Conservation (phyloP, 1,140 invertebrate species). For the Heliconius congener region DNA sequence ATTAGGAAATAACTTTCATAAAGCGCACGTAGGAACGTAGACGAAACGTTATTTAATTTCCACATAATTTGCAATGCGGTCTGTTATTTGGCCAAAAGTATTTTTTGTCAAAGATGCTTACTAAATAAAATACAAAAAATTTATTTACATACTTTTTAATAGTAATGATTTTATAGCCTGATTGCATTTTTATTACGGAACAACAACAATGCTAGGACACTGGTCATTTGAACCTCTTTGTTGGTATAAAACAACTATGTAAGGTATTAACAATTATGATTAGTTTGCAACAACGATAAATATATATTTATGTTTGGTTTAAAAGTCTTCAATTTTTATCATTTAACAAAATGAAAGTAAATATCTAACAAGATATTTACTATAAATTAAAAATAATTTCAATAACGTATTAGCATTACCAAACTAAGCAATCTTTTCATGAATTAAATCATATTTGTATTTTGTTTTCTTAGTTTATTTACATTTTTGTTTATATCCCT, state of each 20-base stretch:
- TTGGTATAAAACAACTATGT: neutral
- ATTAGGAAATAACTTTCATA: neutral
- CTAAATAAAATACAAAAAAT: neutral
- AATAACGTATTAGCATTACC: neutral
- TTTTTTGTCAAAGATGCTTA: neutral
- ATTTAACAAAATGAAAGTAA: too few species aligned
- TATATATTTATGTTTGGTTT: neutral
- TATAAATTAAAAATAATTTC: neutral
- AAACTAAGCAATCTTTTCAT: neutral
- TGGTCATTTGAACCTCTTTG: neutral
- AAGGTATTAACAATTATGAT: neutral
- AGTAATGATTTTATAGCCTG: too few species aligned
- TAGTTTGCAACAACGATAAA: neutral
- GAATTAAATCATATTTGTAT: neutral
- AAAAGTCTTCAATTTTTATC: neutral
- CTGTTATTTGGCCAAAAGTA: neutral
- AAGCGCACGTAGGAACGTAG: too few species aligned
- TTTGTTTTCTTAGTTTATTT: too few species aligned
- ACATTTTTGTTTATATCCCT: neutral
- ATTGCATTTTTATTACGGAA: neutral
- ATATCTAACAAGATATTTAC: neutral
- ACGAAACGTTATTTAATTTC: too few species aligned
- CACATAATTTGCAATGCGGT: neutral
- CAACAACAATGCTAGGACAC: neutral
- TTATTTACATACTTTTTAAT: neutral